These are phyloP conservation scores for Tachina lurida DNA, from an alignment of 2,888 invertebrate genomes.

Conservation along the genomic window DNA sequence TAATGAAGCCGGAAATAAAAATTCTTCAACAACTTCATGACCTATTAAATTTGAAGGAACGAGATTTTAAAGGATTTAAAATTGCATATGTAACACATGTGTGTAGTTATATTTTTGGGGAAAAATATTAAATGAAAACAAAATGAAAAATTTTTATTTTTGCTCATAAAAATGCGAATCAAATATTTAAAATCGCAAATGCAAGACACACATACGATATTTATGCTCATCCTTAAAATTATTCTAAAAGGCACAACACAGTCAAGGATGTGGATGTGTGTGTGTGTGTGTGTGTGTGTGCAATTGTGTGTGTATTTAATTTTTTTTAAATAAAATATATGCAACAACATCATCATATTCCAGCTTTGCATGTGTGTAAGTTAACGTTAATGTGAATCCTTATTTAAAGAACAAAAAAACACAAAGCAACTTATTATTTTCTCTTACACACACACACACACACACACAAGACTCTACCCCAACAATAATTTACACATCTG, in stretches of 20 bases:
- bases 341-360: constrained; percentile 53
- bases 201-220: constrained; percentile 26
- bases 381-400: constrained; percentile 46
- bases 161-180: constrained; percentile 52
- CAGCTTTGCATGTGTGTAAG: constrained; percentile 27
- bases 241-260: constrained; percentile 17
- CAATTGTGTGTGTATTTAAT: constrained; percentile 9
- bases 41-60: constrained; percentile 51
- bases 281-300: constrained; percentile 10
- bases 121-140: too few species aligned
- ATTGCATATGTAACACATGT: constrained; percentile 33
- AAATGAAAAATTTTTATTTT: background rate
- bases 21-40: constrained; percentile 45
- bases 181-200: constrained; percentile 65
- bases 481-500: constrained; percentile 56
- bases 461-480: background rate
- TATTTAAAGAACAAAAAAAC: constrained; percentile 9
- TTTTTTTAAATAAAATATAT: constrained; percentile 22
- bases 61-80: constrained; percentile 31
- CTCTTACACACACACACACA: background rate
- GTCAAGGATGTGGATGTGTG: background rate
- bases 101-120: background rate
- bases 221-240: background rate
- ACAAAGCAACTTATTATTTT: background rate
- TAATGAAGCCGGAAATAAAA: constrained; percentile 54